These are phyloP conservation scores for Bombus vancouverensis DNA, from an alignment of 1,140 invertebrate species.

Conservation along the genomic window DNA sequence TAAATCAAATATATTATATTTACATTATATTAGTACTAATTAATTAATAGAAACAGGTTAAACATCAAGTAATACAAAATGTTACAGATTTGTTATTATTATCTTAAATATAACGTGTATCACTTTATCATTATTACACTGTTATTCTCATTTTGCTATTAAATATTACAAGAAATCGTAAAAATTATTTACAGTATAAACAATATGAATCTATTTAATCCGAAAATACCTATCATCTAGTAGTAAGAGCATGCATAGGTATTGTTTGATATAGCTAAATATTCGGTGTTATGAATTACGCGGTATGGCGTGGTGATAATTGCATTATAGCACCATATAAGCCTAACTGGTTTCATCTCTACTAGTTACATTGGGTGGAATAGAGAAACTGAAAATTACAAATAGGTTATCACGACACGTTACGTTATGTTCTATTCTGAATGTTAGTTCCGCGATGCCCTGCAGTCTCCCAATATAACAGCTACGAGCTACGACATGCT, in stretches of 20 bases:
- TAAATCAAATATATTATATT: too few relatives aligned
- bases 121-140: neutral
- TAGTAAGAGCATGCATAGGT: neutral
- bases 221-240: neutral
- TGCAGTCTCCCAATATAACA: neutral
- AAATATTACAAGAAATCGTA: neutral
- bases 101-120: neutral
- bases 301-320: neutral
- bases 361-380: neutral
- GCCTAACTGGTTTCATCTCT: neutral
- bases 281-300: neutral
- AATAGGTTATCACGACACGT: constrained; percentile 4
- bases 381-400: constrained; percentile 6
- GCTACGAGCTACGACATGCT: neutral
- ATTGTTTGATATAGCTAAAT: neutral
- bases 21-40: too few relatives aligned
- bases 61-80: too few relatives aligned
- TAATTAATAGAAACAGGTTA: too few relatives aligned
- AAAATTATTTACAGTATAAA: neutral
- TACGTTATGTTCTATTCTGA: neutral
- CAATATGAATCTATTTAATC: neutral
- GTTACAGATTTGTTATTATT: neutral
- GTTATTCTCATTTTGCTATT: neutral
- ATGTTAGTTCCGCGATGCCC: constrained; percentile 4
- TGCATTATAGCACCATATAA: neutral